A percentile compares a stretch with the other conserved stretches of the same genome.
These are phyloP conservation scores for Acanthosepion esculentum DNA, from an alignment of 2,888 invertebrate genomes.

Conservation along the genomic window DNA sequence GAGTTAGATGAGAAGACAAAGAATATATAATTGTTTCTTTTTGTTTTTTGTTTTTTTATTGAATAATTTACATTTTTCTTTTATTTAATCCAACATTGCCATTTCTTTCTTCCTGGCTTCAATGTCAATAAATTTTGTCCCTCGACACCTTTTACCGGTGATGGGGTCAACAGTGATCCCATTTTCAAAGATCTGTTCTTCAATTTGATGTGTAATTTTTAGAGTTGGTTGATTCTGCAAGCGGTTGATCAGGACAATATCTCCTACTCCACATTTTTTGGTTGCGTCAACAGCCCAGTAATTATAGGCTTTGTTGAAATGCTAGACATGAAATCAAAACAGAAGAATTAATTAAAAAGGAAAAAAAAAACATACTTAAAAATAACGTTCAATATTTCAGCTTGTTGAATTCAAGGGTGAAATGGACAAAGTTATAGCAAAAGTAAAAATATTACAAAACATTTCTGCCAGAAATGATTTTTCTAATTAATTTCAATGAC, in stretches of 20 bases:
- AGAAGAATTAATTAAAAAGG: background rate
- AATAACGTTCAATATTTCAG: background rate
- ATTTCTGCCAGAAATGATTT: too few species aligned
- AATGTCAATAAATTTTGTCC: constrained; percentile 63
- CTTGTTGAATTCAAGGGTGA: too few species aligned
- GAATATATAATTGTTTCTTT: too few species aligned
- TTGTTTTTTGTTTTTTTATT: too few species aligned
- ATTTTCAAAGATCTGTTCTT: constrained; percentile 62
- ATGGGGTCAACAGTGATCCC: constrained; percentile 68
- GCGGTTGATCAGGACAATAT: constrained; percentile 62
- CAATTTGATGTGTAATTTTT: constrained; percentile 59
- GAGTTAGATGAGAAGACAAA: too few species aligned
- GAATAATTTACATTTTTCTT: too few species aligned
- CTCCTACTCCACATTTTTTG: constrained; percentile 56
- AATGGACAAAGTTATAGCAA: too few species aligned
- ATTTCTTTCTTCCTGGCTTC: constrained; percentile 38
- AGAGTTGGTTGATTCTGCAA: constrained; percentile 54
- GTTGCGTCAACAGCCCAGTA: constrained; percentile 61
- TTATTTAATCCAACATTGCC: background rate
- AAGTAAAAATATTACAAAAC: too few species aligned
- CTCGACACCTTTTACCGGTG: constrained; percentile 66
- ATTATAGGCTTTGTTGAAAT: constrained; percentile 60
- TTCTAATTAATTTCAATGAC: too few species aligned
- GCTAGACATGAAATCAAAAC: constrained; percentile 52
- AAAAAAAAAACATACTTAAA: background rate